Evolutionary conservation across 2,797 vertebrate genomes (phyloP), one percentile per base, ranked within the genome.

Genomic region (Takifugu rubripes): DNA sequence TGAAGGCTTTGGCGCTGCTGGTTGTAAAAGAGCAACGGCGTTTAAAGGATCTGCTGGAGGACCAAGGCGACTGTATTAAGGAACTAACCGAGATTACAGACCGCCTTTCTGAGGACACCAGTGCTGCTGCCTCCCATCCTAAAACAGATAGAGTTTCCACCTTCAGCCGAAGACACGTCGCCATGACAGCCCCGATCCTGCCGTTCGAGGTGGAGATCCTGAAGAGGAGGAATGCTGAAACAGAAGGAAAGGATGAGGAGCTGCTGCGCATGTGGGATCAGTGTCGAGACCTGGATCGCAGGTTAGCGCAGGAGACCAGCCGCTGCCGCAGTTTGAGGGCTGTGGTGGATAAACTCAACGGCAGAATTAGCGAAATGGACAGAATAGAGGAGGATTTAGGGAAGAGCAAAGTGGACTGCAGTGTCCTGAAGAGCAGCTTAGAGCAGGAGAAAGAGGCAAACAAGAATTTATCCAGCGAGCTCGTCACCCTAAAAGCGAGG

Each of bases 201-300:
- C 86, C 93, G 84, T 91, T 89, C 0, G 96, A 99, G 84, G 94
- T 97, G 8, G 95, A 99, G 69, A 89, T 94, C 53, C 88, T 98
- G 72, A 90, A 94, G 67, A 96, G 93, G 74, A 90, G 94, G 59
- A 87, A 97, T 21, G 79, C 94, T 53, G 94, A 97, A 72, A 97
- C 98, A 94, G 96, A 97, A 81, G 97, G 94, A 52, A 98, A 98
- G 84, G 96, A 98, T 1, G 95, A 96, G 72, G 96, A 98, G 78
- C 89, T 98, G 54, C 90, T 93, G 62, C 96, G 94, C 74, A 93
- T 98, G 91, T 94, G 95, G 69, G 93, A 96, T 46, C 95, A 95
- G 67, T 98, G 95, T 74, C 87, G 90, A 60, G 94, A 96, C 56
- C 92, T 99, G 54, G 93, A 94, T 25, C 91, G 84, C 65, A 95